These are phyloP conservation scores for Onychomys arenicola DNA, from an alignment of 2,797 vertebrate species.

Conservation along the genomic window DNA sequence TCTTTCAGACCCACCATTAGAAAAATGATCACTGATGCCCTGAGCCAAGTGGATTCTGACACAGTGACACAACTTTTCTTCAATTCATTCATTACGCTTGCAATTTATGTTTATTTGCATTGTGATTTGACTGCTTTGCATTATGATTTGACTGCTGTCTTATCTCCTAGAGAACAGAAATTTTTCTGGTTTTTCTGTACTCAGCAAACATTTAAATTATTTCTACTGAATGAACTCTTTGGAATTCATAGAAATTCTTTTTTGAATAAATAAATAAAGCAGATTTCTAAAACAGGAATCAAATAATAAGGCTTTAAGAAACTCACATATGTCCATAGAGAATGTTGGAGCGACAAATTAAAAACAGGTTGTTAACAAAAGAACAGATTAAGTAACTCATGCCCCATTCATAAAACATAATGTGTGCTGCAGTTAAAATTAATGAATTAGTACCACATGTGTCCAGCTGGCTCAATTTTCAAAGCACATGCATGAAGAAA, in stretches of 20 bases:
- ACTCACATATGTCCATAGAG: neutral
- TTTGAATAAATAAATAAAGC: neutral
- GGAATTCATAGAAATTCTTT: neutral
- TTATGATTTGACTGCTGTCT: constrained; percentile 13
- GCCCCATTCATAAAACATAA: constrained; percentile 60
- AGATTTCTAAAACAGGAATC: constrained; percentile 6
- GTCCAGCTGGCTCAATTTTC: neutral
- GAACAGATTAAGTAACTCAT: constrained; percentile 52
- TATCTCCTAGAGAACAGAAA: neutral
- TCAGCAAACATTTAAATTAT: neutral
- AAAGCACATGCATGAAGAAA: constrained; percentile 60
- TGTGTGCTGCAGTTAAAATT: constrained; percentile 62
- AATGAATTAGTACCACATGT: constrained; percentile 60
- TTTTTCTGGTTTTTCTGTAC: neutral
- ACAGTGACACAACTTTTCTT: neutral
- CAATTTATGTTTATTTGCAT: neutral
- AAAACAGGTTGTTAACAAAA: constrained; percentile 44
- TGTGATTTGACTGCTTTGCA: neutral
- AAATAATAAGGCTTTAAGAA: constrained; percentile 19
- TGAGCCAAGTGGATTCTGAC: neutral
- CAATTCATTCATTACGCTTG: neutral
- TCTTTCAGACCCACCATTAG: constrained; percentile 20
- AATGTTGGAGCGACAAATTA: constrained; percentile 50
- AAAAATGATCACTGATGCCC: neutral
- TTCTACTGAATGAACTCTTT: neutral